phyloP scores from a whole-genome alignment of 2,113 vertebrate genomes.

The Bungarus multicinctus region DNA sequence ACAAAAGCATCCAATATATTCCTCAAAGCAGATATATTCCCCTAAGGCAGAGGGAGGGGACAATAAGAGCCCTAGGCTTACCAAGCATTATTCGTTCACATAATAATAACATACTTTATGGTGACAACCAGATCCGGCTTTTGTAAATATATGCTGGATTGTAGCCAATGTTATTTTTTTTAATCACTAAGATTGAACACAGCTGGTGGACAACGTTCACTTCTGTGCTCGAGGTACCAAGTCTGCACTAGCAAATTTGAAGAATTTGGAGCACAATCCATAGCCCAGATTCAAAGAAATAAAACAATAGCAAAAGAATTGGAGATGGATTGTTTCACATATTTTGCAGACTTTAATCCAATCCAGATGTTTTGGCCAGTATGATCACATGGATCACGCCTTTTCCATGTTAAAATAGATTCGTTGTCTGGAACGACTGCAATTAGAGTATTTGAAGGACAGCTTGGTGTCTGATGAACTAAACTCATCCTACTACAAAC shows the following conservation, averaged over 20 bases:
- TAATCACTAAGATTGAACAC: neutral
- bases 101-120: neutral
- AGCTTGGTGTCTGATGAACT: neutral
- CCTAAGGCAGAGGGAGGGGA: neutral
- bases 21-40: neutral
- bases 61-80: neutral
- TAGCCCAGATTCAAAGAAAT: neutral
- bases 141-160: neutral
- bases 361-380: neutral
- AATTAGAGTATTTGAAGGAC: neutral
- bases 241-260: neutral
- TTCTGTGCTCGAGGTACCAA: neutral
- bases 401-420: neutral
- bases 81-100: neutral
- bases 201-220: neutral
- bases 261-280: neutral
- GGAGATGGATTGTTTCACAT: neutral
- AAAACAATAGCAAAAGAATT: neutral
- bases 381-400: neutral
- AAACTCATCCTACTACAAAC: neutral
- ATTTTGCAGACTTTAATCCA: neutral
- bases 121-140: neutral
- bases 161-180: neutral
- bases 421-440: neutral
- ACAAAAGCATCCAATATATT: neutral